Base-by-base conservation (phyloP, 2,113 vertebrate species). In the Vanacampus margaritifer region DNA sequence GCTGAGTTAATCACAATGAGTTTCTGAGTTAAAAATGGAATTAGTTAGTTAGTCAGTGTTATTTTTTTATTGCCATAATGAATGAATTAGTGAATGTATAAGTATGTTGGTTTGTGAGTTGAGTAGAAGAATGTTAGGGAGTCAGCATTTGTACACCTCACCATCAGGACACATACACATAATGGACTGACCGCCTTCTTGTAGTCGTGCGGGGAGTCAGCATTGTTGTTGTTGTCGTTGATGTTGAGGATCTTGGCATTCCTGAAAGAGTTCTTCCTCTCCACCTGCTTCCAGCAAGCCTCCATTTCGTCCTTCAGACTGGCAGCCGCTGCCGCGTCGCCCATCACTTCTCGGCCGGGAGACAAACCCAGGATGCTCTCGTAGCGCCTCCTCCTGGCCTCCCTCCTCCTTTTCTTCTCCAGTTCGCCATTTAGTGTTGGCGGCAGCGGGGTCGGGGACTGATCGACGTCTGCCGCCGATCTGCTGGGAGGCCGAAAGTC, bases 231-330 rank as follows among this genome's bases (percentile, higher is more conserved):
- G 21, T 74, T 75, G 2, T 77, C 1, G 19, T 74, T 37, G 12
- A 91, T 64, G 1, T 73, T 78, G 10, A 88, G 72, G 0, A 32
- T 82, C 61, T 60, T 80, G 26, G 85, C 87, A 56, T 62, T 60
- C 14, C 79, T 74, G 53, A 89, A 68, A 14, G 68, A 56, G 0
- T 79, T 83, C 51, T 35, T 80, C 54, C 26, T 32, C 84, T 91
- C 89, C 81, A 92, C 91, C 81, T 75, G 83, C 79, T 39, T 88
- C 91, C 91, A 92, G 60, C 79, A 84, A 35, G 85, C 71, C 50
- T 90, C 90, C 0, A 90, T 86, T 67, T 89, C 80, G 16, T 88
- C 83, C 23, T 85, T 83, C 64, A 81, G 68, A 43, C 0, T 81
- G 45, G 57, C 69, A 0, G 26, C 74, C 8, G 2, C 57, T 8